Percentiles rank a stretch among this genome's conserved stretches.
phyloP scores from a whole-genome alignment of 23 tunicate species.

The Aplidium turbinatum region DNA sequence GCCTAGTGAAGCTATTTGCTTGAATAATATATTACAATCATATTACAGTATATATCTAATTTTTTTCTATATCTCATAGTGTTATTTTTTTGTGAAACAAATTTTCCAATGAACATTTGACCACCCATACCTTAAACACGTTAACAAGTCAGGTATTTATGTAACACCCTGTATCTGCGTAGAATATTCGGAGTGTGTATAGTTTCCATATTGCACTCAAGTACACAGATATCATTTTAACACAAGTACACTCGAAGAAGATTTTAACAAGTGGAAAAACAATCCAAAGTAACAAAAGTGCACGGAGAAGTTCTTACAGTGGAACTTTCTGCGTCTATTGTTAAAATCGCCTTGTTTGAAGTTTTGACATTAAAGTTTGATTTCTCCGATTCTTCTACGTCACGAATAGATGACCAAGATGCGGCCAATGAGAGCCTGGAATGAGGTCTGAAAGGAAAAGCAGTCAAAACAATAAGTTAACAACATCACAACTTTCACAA shows the following conservation, averaged over 20 bases:
- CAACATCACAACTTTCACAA: no score
- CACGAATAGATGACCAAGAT: constrained; percentile 26
- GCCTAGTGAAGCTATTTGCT: no score
- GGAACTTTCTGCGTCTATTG: constrained; percentile 29
- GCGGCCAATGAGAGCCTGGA: constrained; percentile 32
- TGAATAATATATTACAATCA: no score
- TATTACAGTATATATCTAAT: no score
- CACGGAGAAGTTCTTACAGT: constrained; percentile 2
- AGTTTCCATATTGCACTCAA: no score
- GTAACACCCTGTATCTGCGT: no score
- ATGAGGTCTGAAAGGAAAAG: constrained; percentile 11
- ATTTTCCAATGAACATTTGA: not conserved
- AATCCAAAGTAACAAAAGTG: not conserved
- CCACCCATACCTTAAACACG: no score
- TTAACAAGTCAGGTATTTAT: no score
- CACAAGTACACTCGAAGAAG: not conserved
- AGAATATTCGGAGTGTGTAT: no score
- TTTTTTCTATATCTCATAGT: no score
- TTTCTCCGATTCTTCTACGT: not conserved
- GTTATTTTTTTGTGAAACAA: no score
- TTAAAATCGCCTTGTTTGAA: constrained; percentile 33
- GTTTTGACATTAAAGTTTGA: not conserved
- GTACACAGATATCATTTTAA: not conserved
- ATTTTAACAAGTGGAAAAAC: not conserved
- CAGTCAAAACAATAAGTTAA: no score